Evolutionary conservation across 1,140 invertebrate species (phyloP), one percentile per base, ranked within the genome.

Genomic region (Paraescarpia echinospica): DNA sequence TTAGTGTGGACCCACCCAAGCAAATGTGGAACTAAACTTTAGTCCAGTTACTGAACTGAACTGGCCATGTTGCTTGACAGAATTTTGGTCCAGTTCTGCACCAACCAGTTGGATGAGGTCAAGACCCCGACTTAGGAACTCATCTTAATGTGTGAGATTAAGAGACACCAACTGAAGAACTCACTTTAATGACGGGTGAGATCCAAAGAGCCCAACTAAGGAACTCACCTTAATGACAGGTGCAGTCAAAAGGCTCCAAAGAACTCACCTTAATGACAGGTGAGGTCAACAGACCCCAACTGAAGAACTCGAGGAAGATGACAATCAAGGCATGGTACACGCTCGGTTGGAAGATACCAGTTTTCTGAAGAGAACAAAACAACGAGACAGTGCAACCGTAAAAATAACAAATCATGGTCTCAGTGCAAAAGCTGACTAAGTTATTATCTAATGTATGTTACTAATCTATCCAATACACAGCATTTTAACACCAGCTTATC

Each of bases 301-400:
- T 98, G 96, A 99, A 99, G 97, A 99, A 99, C 97, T 99, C 99
- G 96, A 99, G 97, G 97, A 99, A 99, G 96, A 99, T 99, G 94
- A 99, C 98, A 94, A 99, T 98, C 95, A 99, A 96, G 90, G 99
- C 99, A 97, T 99, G 99, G 96, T 99, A 99, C 88, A 99, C 98
- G 95, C 98, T 99, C 92, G 99, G 98, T 95, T 98, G 88, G 88
- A 93, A 90, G 33, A 92, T 92, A 27, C 92, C 92, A 8, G 59
- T 88, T 89, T 92, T 92, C 92, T 92, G 92, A 34, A 88, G 48
- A 14, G 1, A 35, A 48, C 91, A 91, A 31, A 90, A 90, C n/a
- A n/a, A 77, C 2, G 59, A 77, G 59, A 77, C 59, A 77, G 59
- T 12, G 22, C 0, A 77, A 77, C 59, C 59, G 4, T 31, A 27